Base-by-base conservation (phyloP, 2,888 invertebrate species). In the Pachydiplax longipennis region DNA sequence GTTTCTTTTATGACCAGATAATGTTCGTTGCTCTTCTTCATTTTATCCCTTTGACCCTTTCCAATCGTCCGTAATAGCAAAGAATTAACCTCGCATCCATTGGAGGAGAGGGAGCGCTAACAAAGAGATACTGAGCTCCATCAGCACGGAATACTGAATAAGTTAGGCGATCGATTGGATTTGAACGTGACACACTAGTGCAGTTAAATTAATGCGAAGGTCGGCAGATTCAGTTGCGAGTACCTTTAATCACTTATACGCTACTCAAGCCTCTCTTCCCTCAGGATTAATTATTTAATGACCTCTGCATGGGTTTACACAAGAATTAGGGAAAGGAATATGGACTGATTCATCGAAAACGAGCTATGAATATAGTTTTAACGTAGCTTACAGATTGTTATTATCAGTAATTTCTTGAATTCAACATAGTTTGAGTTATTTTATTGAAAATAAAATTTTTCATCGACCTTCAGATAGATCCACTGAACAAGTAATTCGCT, bases 111-210 rank as follows among this genome's bases (percentile, higher is more conserved):
- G 53, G 18, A 73, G 73, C 31, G 73, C 25, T 25, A 31, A 73
- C 25, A 53, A 18, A 13, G 58, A 83, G 83, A 58, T 25, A 31
- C 48, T 83, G 83, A 31, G 31, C 35, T 35, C 83, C 31, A 31
- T 53, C 18, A 12, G 58, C 22, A 65, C 37, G 87, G 61, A 61
- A 37, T n/a, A 87, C 65, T 87, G 61, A 87, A 87, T 87, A 65
- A 87, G 65, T 65, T n/a, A 65, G 58, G 61, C 61, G 22, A 87
- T 87, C 87, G 61, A 87, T 87, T 87, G 18, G 61, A 87, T 87
- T 61, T 61, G 22, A 58, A 35, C 22, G 53, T 58, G 83, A 15
- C 61, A 58, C 65, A 87, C 37, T 61, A 37, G 61, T 35, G 87
- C 87, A 58, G 37, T 61, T 61, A n/a, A 18, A 58, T 37, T 37